Evolutionary conservation across 2,797 vertebrate genomes (phyloP).

Genomic region (Sardinella longiceps): DNA sequence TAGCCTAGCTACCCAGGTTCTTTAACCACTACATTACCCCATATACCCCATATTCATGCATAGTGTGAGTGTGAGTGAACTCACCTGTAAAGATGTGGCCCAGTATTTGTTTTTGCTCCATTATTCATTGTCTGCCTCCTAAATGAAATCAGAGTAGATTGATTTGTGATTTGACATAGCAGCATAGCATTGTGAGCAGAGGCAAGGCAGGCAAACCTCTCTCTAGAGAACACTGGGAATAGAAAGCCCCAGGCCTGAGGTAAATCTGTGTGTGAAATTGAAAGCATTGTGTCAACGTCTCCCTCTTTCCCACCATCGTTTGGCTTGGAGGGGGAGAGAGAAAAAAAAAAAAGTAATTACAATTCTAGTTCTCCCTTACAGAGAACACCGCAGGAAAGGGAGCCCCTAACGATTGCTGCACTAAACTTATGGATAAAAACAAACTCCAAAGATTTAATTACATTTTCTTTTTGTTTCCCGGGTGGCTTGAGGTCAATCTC

Average conservation of each 20-base stretch:
- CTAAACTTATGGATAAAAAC: conserved; percentile 32
- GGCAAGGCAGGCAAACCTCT: not conserved
- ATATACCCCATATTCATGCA: no score
- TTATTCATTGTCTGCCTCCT: not conserved
- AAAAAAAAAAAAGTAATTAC: conserved; percentile 23
- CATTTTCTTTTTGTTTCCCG: not conserved
- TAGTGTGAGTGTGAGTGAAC: not conserved
- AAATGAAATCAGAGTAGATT: not conserved
- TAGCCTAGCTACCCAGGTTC: no score
- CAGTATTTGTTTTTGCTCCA: not conserved
- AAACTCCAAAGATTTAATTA: conserved; percentile 23
- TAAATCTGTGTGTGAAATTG: conserved; percentile 8
- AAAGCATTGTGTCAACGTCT: not conserved
- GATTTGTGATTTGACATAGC: not conserved
- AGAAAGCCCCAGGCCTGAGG: not conserved
- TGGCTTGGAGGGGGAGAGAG: not conserved
- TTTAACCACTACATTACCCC: no score
- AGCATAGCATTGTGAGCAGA: not conserved
- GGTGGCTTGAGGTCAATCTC: not conserved
- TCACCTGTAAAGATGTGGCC: not conserved
- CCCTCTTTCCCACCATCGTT: not conserved
- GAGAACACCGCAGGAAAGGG: not conserved
- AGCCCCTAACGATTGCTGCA: not conserved
- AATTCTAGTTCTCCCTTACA: not conserved
- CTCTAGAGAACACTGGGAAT: not conserved